phyloP scores from a whole-genome alignment of 1,140 invertebrate species.

The Drosophila tristis region DNA sequence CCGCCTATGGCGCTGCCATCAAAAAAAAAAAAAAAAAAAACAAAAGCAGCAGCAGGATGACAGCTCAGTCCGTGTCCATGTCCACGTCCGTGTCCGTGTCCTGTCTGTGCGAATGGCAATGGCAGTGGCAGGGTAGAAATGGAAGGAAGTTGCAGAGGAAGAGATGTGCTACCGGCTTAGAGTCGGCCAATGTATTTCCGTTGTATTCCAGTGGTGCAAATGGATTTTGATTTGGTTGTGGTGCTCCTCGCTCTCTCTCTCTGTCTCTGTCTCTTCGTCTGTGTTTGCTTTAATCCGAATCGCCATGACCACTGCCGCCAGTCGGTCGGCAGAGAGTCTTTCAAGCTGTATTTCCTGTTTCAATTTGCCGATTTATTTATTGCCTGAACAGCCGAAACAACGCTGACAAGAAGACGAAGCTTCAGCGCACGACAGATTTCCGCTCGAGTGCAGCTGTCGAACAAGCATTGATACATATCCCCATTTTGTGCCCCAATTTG shows the following conservation, averaged over 20 bases:
- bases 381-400: constrained; percentile 33
- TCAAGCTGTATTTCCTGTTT: constrained; percentile 71
- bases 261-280: neutral
- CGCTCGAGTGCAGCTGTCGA: constrained; percentile 21
- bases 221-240: constrained; percentile 58
- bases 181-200: constrained; percentile 71
- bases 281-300: constrained; percentile 77
- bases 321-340: constrained; percentile 25
- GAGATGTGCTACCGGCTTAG: constrained; percentile 19
- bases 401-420: neutral
- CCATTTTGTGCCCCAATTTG: no score
- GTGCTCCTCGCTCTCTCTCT: constrained; percentile 38
- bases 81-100: constrained; percentile 3
- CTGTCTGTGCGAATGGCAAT: neutral
- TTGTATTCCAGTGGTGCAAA: constrained; percentile 33
- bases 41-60: neutral
- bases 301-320: constrained; percentile 38
- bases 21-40: constrained; percentile 18
- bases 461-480: no score
- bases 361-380: constrained; percentile 71
- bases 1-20: constrained; percentile 56
- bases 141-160: constrained; percentile 1
- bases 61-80: neutral
- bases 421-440: constrained; percentile 42
- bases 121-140: no score